Conservation (phyloP, 2,113 vertebrate genomes). For the Leuciscus idus region DNA sequence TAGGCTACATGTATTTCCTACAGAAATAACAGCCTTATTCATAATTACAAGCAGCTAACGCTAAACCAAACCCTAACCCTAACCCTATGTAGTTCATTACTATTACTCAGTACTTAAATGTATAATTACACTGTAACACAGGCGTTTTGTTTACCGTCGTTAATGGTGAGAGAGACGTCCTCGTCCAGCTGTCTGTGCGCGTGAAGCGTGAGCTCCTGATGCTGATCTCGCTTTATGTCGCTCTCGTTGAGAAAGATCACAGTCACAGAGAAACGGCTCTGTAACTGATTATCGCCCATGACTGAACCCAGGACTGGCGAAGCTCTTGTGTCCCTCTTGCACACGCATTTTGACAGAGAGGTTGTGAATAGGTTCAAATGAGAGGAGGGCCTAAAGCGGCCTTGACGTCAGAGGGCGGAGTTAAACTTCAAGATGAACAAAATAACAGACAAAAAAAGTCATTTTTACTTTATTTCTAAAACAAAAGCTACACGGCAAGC, state of each 20-base stretch:
- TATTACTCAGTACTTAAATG: no score
- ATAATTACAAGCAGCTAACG: no score
- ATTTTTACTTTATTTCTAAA: no score
- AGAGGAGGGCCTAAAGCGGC: background rate
- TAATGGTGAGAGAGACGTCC: conserved; percentile 54
- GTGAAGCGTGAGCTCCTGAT: conserved; percentile 60
- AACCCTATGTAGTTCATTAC: no score
- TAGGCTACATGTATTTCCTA: no score
- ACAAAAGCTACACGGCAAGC: background rate
- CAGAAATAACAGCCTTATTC: no score
- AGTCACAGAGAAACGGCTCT: conserved; percentile 48
- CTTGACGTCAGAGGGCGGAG: background rate
- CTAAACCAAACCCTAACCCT: no score
- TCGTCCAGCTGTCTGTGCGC: conserved; percentile 46
- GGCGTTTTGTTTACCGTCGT: conserved; percentile 60
- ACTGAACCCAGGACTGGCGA: background rate
- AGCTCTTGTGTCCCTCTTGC: background rate
- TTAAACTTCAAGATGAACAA: background rate
- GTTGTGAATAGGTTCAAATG: background rate
- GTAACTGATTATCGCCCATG: conserved; percentile 44
- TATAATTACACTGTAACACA: no score
- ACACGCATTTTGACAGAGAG: background rate
- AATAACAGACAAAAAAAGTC: background rate
- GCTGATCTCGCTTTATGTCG: conserved; percentile 37
- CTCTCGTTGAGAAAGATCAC: conserved; percentile 49